These are phyloP conservation scores for Meda fulgida DNA, from an alignment of 2,797 vertebrate genomes.

Conservation along the genomic window DNA sequence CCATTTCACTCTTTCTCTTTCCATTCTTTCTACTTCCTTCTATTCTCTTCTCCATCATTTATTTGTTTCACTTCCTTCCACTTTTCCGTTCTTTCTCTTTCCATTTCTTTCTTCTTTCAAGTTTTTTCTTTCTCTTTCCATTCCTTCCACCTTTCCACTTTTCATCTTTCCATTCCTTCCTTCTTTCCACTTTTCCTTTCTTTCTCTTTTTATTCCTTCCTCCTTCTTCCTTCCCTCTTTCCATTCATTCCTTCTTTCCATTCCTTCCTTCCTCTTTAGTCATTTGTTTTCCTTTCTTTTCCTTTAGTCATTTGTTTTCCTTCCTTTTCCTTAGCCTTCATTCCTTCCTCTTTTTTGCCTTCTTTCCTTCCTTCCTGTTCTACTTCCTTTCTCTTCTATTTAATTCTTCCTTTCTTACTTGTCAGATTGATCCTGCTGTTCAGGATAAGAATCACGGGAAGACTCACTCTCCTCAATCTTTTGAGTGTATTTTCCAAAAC, in stretches of 20 bases:
- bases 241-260: conserved; percentile 8
- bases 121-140: background rate
- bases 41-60: background rate
- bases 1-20: background rate
- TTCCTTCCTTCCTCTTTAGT: background rate
- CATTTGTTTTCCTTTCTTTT: background rate
- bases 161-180: background rate
- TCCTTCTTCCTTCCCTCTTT: background rate
- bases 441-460: background rate
- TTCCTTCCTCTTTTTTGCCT: background rate
- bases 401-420: background rate
- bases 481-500: background rate
- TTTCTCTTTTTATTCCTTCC: background rate
- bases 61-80: background rate
- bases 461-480: background rate
- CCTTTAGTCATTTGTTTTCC: background rate
- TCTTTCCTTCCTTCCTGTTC: background rate
- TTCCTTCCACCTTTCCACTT: background rate
- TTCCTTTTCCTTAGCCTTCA: background rate
- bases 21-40: background rate
- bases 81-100: background rate
- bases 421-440: conserved; percentile 5
- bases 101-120: background rate
- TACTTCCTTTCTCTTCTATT: background rate
- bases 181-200: background rate